Percentiles rank a stretch among this genome's conserved stretches.
phyloP scores from a whole-genome alignment of 2,888 invertebrate genomes.

The Dione vanillae region DNA sequence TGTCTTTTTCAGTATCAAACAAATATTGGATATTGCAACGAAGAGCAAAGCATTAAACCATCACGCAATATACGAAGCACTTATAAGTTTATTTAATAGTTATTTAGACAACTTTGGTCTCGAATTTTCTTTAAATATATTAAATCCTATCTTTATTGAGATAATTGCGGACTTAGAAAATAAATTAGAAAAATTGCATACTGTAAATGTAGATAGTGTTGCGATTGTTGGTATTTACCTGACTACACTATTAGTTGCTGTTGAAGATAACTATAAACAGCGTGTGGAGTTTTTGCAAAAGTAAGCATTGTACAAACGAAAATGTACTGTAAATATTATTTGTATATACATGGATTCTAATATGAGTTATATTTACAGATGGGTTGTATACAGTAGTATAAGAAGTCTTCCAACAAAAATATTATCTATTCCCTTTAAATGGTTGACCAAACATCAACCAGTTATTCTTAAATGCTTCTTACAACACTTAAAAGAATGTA shows the following conservation, averaged over 20 bases:
- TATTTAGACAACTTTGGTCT: constrained; percentile 87
- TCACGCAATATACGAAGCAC: constrained; percentile 64
- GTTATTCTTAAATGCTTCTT: constrained; percentile 85
- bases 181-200: constrained; percentile 83
- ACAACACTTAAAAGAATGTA: constrained; percentile 87
- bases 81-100: constrained; percentile 68
- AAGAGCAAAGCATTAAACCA: constrained; percentile 68
- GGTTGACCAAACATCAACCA: constrained; percentile 73
- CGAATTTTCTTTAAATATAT: constrained; percentile 83
- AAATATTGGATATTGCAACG: constrained; percentile 67
- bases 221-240: constrained; percentile 86
- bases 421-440: constrained; percentile 79
- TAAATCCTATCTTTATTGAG: constrained; percentile 84
- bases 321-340: too few species aligned
- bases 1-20: constrained; percentile 69
- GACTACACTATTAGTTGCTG: constrained; percentile 80
- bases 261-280: constrained; percentile 78
- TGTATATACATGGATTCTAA: neutral
- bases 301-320: constrained; percentile 60
- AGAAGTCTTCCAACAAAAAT: constrained; percentile 78
- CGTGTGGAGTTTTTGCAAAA: constrained; percentile 84
- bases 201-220: constrained; percentile 80
- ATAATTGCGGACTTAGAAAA: constrained; percentile 85
- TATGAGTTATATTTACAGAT: constrained; percentile 57
- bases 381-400: constrained; percentile 80